Base-by-base conservation (phyloP, 1,140 invertebrate species). In the Asobara japonica region DNA sequence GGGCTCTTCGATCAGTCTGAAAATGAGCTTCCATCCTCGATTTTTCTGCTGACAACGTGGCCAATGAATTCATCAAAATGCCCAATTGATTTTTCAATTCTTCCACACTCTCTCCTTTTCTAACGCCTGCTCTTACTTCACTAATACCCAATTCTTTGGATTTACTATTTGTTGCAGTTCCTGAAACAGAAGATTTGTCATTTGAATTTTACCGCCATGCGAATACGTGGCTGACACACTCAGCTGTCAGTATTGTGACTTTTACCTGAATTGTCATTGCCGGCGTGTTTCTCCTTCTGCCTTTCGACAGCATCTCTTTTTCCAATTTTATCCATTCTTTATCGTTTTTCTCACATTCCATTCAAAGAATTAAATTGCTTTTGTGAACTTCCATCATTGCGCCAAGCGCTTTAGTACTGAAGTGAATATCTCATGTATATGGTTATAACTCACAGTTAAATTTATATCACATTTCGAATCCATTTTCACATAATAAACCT, bases 21-120 rank as follows among this genome's bases (percentile, higher is more conserved):
- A 95, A 95, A 56, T 90, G 92, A 38, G 93, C 92, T 87, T 96
- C 95, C 90, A 95, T 93, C 71, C 92, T 91, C 10, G 93, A 91
- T 82, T 96, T 96, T 82, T 96, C 94, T 13, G 91, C 90, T 6
- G 93, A 92, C 13, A 96, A 85, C n/a, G 93, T 94, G 0, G 92
- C 90, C 27, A 96, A 79, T 1, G 94, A 94, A 76, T 91, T 88
- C 80, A 92, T 93, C 29, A 96, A 87, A 0, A 91, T 92, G 22
- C 90, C 88, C 11, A 96, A 74, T 73, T 91, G 89, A 72, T 75
- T 79, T 77, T 88, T 86, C 27, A 90, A 82, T 11, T 90, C 82
- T 65, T 89, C 86, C n/a, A 79, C 71, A 0, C 78, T 80, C 51
- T 87, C 85, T 18, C 41, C 64, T 65, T 80, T 82, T 20, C 25